A percentile compares a stretch with the other conserved stretches of the same genome.
phyloP scores from a whole-genome alignment of 2,888 invertebrate genomes.

The Zaprionus lineosus region DNA sequence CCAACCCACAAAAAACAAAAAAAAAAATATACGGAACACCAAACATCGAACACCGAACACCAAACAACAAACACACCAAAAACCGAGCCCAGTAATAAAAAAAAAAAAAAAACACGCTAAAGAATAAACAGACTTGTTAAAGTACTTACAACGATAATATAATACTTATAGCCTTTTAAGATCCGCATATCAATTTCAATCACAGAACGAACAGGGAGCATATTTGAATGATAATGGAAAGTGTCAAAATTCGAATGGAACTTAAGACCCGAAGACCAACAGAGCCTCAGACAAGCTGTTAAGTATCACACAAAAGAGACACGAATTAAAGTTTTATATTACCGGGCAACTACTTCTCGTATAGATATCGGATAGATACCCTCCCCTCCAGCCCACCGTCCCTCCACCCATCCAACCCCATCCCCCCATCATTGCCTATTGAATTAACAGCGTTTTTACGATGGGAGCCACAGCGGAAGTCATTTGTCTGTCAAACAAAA shows the following conservation, averaged over 20 bases:
- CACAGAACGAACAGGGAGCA: constrained; percentile 7
- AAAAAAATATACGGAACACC: too few species aligned
- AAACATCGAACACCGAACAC: too few species aligned
- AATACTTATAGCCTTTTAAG: constrained; percentile 29
- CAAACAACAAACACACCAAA: not conserved
- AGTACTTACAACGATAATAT: constrained; percentile 49
- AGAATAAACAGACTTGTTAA: constrained; percentile 12
- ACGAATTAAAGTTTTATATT: constrained; percentile 47
- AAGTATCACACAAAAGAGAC: constrained; percentile 35
- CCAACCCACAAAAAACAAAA: not conserved
- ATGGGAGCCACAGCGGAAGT: constrained; percentile 69
- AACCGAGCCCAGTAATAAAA: not conserved
- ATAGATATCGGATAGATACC: constrained; percentile 24
- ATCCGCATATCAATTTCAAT: constrained; percentile 41
- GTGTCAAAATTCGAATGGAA: constrained; percentile 48
- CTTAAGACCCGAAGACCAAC: constrained; percentile 6
- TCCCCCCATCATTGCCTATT: not conserved
- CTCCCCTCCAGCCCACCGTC: not conserved
- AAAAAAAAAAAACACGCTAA: too few species aligned
- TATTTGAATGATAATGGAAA: constrained; percentile 62
- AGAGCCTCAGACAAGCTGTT: constrained; percentile 21
- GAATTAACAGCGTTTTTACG: constrained; percentile 44
- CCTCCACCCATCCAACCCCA: not conserved
- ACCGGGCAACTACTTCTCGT: constrained; percentile 32
- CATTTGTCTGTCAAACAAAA: constrained; percentile 63